These are phyloP conservation scores for Gadus macrocephalus DNA, from an alignment of 2,113 vertebrate genomes.

Conservation along the genomic window DNA sequence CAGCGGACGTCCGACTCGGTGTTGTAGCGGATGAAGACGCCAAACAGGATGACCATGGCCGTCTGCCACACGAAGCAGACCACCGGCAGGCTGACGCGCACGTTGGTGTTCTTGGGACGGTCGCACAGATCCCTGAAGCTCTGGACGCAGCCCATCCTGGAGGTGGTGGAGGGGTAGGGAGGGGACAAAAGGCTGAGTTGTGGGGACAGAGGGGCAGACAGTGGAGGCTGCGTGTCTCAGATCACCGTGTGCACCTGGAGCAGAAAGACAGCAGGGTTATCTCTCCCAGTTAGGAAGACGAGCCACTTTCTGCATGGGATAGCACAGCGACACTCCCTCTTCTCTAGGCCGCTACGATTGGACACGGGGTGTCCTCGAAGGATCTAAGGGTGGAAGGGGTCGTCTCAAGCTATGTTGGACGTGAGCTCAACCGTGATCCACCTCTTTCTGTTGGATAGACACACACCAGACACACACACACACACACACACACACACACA, in stretches of 20 bases:
- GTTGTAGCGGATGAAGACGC: constrained; percentile 85
- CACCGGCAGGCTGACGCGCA: constrained; percentile 81
- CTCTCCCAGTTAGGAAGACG: background rate
- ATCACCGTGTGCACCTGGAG: background rate
- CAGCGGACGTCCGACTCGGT: constrained; percentile 72
- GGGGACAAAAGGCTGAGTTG: background rate
- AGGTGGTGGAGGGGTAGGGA: too few relatives aligned
- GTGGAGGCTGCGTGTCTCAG: background rate
- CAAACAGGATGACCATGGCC: constrained; percentile 89
- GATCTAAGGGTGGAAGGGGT: too few relatives aligned
- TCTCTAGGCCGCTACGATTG: background rate
- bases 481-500: too few relatives aligned
- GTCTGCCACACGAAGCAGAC: constrained; percentile 83
- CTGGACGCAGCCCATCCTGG: constrained; percentile 63
- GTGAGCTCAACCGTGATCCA: too few relatives aligned
- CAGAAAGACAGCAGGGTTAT: background rate
- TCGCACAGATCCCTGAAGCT: constrained; percentile 62
- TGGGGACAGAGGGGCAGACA: background rate
- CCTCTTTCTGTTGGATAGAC: too few relatives aligned
- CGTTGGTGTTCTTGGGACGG: constrained; percentile 73
- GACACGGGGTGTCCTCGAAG: background rate
- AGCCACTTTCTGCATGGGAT: background rate
- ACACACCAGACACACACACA: too few relatives aligned
- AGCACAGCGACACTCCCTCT: constrained; percentile 39
- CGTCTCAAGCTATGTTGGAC: too few relatives aligned